phyloP scores from a whole-genome alignment of 2,888 invertebrate species.

The Nomada ruficornis region DNA sequence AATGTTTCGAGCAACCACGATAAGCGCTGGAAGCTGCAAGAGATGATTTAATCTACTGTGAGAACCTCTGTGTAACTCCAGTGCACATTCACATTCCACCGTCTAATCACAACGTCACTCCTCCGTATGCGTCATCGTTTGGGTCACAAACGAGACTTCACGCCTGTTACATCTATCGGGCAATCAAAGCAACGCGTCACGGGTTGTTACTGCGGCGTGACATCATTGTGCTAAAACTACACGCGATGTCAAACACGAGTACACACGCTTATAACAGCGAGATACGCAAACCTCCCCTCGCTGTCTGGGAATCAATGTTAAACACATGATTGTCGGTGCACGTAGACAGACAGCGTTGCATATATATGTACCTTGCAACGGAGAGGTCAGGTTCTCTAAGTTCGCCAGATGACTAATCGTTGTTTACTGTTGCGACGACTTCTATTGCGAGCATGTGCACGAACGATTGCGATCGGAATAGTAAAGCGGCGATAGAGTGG shows the following conservation, averaged over 20 bases:
- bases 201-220: slow-evolving; percentile 69
- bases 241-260: slow-evolving; percentile 29
- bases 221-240: slow-evolving; percentile 70
- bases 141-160: slow-evolving; percentile 56
- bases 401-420: slow-evolving; percentile 66
- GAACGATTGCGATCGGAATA: slow-evolving; percentile 42
- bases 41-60: background rate
- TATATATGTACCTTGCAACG: slow-evolving; percentile 8
- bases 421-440: slow-evolving; percentile 71
- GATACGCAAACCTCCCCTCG: slow-evolving; percentile 10
- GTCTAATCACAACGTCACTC: slow-evolving; percentile 62
- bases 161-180: slow-evolving; percentile 51
- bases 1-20: background rate
- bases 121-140: slow-evolving; percentile 60
- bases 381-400: slow-evolving; percentile 65
- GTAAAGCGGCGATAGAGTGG: slow-evolving; percentile 8
- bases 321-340: background rate
- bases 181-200: slow-evolving; percentile 66
- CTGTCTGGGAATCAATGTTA: slow-evolving; percentile 41
- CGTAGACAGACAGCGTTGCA: background rate
- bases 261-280: background rate
- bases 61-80: slow-evolving; percentile 33
- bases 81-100: slow-evolving; percentile 1
- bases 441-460: slow-evolving; percentile 16
- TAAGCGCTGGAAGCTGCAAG: background rate